A percentile compares a stretch with the other conserved stretches of the same genome.
These are phyloP conservation scores for Cottus gobio DNA, from an alignment of 2,113 vertebrate species.

Conservation along the genomic window DNA sequence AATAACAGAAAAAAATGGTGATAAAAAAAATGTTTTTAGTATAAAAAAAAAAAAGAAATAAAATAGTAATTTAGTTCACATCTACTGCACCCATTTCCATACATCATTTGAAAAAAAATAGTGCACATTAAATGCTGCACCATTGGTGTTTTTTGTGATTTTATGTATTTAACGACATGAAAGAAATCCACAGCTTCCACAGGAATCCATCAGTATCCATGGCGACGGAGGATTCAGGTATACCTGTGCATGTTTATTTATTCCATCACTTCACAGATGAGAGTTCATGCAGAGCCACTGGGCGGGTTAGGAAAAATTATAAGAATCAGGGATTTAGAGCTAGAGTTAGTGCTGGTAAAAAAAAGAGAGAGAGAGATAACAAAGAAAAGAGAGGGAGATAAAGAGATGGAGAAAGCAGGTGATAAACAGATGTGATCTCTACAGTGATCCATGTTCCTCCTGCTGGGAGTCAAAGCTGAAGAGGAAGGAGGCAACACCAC, in stretches of 20 bases:
- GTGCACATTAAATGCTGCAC: neutral
- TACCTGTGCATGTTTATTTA: neutral
- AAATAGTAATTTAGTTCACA: neutral
- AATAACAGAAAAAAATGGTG: neutral
- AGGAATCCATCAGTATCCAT: neutral
- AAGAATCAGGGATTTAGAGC: neutral
- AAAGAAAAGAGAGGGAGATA: neutral
- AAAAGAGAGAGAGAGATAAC: neutral
- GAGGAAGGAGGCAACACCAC: conserved; percentile 5
- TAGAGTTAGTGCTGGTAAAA: neutral
- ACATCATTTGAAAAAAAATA: too few species aligned
- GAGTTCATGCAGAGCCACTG: neutral
- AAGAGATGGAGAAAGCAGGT: neutral
- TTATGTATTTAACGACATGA: neutral
- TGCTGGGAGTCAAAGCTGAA: conserved; percentile 33
- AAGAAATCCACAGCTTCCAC: neutral
- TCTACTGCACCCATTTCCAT: neutral
- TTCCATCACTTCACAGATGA: neutral
- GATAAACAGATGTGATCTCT: conserved; percentile 52
- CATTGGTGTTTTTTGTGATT: neutral
- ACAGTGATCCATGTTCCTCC: conserved; percentile 38
- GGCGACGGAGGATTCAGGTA: neutral
- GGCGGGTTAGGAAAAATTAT: too few species aligned
- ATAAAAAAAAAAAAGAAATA: neutral
- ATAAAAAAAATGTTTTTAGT: too few species aligned